Percentiles rank a stretch among this genome's conserved stretches.
phyloP scores from a whole-genome alignment of 2,113 vertebrate genomes.

The Mugil cephalus region DNA sequence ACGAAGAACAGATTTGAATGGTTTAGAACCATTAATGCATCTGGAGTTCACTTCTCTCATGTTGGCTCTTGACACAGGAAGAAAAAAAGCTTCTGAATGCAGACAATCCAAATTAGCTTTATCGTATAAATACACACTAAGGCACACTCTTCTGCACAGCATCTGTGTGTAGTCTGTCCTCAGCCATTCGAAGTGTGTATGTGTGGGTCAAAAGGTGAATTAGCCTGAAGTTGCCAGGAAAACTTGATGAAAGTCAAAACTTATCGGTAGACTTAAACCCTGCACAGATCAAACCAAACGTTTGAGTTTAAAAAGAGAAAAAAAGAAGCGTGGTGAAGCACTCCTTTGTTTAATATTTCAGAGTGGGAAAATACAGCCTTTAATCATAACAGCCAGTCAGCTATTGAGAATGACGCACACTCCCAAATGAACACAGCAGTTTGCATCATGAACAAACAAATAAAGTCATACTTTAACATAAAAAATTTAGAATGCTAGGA shows the following conservation, averaged over 20 bases:
- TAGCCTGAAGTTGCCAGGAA: constrained; percentile 48
- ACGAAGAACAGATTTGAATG: too few relatives aligned
- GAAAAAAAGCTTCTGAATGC: too few relatives aligned
- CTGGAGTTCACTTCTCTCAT: too few relatives aligned
- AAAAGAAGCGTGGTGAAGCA: constrained; percentile 2
- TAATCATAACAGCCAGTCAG: constrained; percentile 28
- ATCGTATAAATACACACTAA: constrained; percentile 12
- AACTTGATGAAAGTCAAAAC: constrained; percentile 42
- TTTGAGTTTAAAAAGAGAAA: neutral
- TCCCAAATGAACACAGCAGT: constrained; percentile 26
- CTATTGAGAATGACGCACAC: constrained; percentile 11
- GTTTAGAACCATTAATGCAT: too few relatives aligned
- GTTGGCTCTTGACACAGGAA: too few relatives aligned
- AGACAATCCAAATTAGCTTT: too few relatives aligned
- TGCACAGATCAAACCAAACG: neutral
- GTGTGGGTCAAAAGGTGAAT: constrained; percentile 22
- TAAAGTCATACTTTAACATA: constrained; percentile 8
- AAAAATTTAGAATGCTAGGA: too few relatives aligned
- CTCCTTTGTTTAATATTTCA: constrained; percentile 48
- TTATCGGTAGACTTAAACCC: constrained; percentile 1
- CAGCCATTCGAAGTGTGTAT: constrained; percentile 28
- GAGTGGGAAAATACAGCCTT: constrained; percentile 31
- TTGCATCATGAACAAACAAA: constrained; percentile 25
- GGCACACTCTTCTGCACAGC: neutral
- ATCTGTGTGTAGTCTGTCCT: constrained; percentile 65